A percentile compares a stretch with the other conserved stretches of the same genome.
phyloP scores from a whole-genome alignment of 2,797 vertebrate genomes.

The Protosalanx chinensis region DNA sequence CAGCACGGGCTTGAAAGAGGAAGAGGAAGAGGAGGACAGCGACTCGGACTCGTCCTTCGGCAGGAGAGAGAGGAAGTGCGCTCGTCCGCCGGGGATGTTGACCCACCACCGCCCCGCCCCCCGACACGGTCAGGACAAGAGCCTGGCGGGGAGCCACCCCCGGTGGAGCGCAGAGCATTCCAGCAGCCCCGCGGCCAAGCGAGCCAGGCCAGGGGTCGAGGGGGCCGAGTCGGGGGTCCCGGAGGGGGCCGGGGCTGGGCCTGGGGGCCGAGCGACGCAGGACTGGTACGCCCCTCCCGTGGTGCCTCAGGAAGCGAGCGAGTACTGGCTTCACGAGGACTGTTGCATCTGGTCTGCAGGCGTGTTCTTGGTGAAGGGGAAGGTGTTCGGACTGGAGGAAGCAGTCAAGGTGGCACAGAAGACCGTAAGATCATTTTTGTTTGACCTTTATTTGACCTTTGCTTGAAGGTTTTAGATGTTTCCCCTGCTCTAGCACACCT shows the following conservation, averaged over 20 bases:
- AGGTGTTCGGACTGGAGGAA: slow-evolving; percentile 75
- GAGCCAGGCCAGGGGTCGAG: slow-evolving; percentile 33
- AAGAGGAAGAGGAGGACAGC: slow-evolving; percentile 55
- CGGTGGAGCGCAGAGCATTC: slow-evolving; percentile 34
- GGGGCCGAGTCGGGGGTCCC: background rate
- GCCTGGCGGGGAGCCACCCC: slow-evolving; percentile 32
- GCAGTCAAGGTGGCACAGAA: slow-evolving; percentile 70
- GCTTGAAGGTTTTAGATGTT: too few species aligned
- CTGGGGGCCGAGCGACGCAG: slow-evolving; percentile 24
- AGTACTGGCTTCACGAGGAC: slow-evolving; percentile 80
- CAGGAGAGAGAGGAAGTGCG: slow-evolving; percentile 42
- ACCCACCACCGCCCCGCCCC: slow-evolving; percentile 28
- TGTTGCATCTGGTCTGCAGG: slow-evolving; percentile 75
- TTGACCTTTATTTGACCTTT: too few species aligned
- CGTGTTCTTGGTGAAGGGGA: slow-evolving; percentile 76
- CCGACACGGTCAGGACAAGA: slow-evolving; percentile 44
- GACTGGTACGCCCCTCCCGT: slow-evolving; percentile 76
- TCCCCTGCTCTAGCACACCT: too few species aligned
- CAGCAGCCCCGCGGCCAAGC: slow-evolving; percentile 59
- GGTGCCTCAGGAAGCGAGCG: slow-evolving; percentile 67
- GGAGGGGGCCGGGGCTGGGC: slow-evolving; percentile 27
- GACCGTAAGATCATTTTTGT: slow-evolving; percentile 59
- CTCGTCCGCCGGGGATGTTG: slow-evolving; percentile 14
- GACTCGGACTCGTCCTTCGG: slow-evolving; percentile 65
- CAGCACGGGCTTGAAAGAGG: slow-evolving; percentile 42